Conservation (phyloP, 2,888 invertebrate genomes). For the Brenthis hecate region DNA sequence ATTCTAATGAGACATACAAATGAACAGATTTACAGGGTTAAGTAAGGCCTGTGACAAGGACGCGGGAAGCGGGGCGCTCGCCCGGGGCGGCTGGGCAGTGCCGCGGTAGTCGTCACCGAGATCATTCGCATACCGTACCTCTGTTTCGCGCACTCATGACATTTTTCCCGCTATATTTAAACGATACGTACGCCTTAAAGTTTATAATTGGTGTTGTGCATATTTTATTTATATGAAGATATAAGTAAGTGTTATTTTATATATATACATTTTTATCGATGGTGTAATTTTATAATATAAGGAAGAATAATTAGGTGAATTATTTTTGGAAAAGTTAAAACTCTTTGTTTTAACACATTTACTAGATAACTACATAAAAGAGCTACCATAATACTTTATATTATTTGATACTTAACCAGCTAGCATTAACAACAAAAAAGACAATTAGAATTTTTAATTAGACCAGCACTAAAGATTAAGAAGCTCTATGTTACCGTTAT, state of each 20-base stretch:
- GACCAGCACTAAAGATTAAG: conserved; percentile 10
- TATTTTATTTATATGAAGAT: conserved; percentile 1
- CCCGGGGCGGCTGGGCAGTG: conserved; percentile 42
- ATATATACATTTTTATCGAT: not conserved
- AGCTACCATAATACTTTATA: too few species aligned
- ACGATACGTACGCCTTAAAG: conserved; percentile 13
- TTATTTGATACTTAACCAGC: too few species aligned
- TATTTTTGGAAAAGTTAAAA: not conserved
- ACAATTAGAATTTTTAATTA: conserved; percentile 9
- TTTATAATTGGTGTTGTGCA: conserved; percentile 19
- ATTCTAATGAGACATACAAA: not conserved
- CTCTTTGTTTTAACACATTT: too few species aligned
- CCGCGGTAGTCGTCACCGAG: conserved; percentile 36
- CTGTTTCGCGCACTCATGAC: conserved; percentile 23
- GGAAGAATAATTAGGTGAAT: not conserved
- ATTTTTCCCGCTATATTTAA: conserved; percentile 34
- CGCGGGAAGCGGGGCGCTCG: conserved; percentile 40
- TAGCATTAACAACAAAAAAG: not conserved
- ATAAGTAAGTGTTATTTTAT: conserved; percentile 18
- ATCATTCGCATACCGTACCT: conserved; percentile 15
- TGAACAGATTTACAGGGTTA: conserved; percentile 27
- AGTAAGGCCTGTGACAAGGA: conserved; percentile 39
- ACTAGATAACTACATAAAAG: too few species aligned
- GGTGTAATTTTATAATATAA: not conserved
- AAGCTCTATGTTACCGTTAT: conserved; percentile 17